Evolutionary conservation across 2,113 vertebrate species (phyloP).

Genomic region (Atractosteus spatula): DNA sequence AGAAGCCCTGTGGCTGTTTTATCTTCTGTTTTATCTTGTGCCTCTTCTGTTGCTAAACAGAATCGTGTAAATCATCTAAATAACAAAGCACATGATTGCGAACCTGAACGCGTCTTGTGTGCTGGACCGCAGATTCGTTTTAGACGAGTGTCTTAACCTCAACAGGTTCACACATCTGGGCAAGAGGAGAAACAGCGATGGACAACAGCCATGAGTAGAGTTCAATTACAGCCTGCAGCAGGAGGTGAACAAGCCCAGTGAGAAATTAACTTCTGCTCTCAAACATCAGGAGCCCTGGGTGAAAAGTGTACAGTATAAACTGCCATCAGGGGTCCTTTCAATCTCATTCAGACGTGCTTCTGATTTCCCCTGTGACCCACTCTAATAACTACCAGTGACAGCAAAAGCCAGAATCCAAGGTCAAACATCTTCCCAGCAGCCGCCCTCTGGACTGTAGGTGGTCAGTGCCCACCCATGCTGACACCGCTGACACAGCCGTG

Average conservation of each 20-base stretch:
- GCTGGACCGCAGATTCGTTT: too few species aligned
- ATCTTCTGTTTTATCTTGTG: background rate
- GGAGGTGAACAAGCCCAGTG: background rate
- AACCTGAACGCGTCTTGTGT: too few species aligned
- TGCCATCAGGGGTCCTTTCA: conserved; percentile 10
- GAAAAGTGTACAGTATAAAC: background rate
- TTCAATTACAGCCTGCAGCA: background rate
- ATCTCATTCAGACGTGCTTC: conserved; percentile 14
- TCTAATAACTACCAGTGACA: background rate
- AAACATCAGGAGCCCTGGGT: background rate
- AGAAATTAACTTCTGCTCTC: background rate
- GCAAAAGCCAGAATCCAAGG: background rate
- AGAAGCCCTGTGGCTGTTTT: background rate
- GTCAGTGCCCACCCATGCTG: background rate
- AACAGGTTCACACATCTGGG: too few species aligned
- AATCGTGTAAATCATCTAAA: too few species aligned
- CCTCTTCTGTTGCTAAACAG: too few species aligned
- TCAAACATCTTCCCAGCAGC: conserved; percentile 18
- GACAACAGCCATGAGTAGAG: background rate
- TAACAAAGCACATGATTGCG: too few species aligned
- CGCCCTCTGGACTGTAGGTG: conserved; percentile 22
- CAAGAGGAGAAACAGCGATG: too few species aligned
- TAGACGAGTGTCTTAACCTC: too few species aligned
- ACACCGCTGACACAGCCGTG: too few species aligned
- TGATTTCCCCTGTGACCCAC: conserved; percentile 7